Conservation (phyloP, 1,140 invertebrate species). For the Caenorhabditis briggsae region DNA sequence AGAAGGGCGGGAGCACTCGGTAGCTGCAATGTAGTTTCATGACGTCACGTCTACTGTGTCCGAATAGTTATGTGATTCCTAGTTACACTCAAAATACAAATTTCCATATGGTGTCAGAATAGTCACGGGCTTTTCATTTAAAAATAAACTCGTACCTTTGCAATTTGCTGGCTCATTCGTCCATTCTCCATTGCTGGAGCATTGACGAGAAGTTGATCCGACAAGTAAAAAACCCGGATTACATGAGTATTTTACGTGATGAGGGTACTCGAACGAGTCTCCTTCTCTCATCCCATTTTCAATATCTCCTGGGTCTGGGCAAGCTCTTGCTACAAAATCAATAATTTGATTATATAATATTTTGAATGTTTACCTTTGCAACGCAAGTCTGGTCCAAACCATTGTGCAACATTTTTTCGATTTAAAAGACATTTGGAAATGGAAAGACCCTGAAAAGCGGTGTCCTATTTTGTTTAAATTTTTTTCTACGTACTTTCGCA, state of each 20-base stretch:
- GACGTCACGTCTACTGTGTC: not conserved
- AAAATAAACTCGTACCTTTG: conserved; percentile 71
- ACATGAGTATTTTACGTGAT: conserved; percentile 81
- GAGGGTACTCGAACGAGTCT: conserved; percentile 90
- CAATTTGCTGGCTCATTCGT: conserved; percentile 78
- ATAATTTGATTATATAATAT: conserved; percentile 75
- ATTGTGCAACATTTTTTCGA: conserved; percentile 85
- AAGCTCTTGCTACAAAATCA: conserved; percentile 83
- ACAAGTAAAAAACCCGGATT: conserved; percentile 78
- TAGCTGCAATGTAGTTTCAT: conserved; percentile 69
- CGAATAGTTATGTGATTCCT: not conserved
- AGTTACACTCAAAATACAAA: too few species aligned
- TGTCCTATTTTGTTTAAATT: not conserved
- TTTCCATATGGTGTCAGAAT: not conserved
- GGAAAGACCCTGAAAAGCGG: conserved; percentile 78
- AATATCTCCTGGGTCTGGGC: conserved; percentile 88
- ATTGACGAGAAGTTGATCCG: conserved; percentile 78
- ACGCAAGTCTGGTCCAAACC: conserved; percentile 93
- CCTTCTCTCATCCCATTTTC: conserved; percentile 91
- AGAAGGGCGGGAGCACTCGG: conserved; percentile 73
- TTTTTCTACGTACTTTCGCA: conserved; percentile 50
- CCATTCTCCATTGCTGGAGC: conserved; percentile 78
- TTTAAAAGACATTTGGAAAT: conserved; percentile 91
- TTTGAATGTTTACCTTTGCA: conserved; percentile 85
- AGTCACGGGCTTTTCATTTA: not conserved